These are phyloP conservation scores for Mastacembelus armatus DNA, from an alignment of 2,797 vertebrate genomes.

Conservation along the genomic window DNA sequence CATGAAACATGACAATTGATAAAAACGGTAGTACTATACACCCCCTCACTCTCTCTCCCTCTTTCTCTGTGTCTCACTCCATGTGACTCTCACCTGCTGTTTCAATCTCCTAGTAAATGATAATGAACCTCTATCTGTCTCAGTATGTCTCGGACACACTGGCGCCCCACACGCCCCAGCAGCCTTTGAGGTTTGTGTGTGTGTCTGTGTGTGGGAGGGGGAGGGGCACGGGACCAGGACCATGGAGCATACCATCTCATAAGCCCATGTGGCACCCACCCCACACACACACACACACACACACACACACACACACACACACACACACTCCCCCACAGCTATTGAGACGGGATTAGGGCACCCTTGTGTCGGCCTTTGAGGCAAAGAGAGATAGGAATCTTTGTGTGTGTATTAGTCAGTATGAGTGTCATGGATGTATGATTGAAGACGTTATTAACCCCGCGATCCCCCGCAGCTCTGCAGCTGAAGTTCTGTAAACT, in stretches of 20 bases:
- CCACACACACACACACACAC: constrained; percentile 35
- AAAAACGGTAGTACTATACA: constrained; percentile 18
- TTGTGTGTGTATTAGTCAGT: constrained; percentile 67
- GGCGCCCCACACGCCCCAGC: constrained; percentile 68
- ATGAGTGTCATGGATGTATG: constrained; percentile 77
- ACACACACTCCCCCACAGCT: constrained; percentile 51
- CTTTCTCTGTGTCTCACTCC: constrained; percentile 54
- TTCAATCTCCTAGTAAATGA: constrained; percentile 79
- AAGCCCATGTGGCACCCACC: constrained; percentile 59
- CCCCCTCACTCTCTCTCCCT: constrained; percentile 18
- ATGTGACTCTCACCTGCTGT: constrained; percentile 65
- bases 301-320: constrained; percentile 38
- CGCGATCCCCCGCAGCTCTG: constrained; percentile 65
- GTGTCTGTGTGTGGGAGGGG: constrained; percentile 30
- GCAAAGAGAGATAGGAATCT: constrained; percentile 80
- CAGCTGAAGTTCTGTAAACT: constrained; percentile 64
- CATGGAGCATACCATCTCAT: constrained; percentile 55
- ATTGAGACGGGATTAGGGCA: constrained; percentile 84
- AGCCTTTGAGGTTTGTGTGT: constrained; percentile 76
- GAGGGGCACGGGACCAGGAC: constrained; percentile 54
- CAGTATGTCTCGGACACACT: constrained; percentile 74
- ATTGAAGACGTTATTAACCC: constrained; percentile 87
- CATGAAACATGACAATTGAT: constrained; percentile 44
- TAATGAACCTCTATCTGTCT: constrained; percentile 80
- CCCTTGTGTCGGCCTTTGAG: constrained; percentile 83